phyloP scores from a whole-genome alignment of 2,797 vertebrate genomes.

The Neomorphus geoffroyi region DNA sequence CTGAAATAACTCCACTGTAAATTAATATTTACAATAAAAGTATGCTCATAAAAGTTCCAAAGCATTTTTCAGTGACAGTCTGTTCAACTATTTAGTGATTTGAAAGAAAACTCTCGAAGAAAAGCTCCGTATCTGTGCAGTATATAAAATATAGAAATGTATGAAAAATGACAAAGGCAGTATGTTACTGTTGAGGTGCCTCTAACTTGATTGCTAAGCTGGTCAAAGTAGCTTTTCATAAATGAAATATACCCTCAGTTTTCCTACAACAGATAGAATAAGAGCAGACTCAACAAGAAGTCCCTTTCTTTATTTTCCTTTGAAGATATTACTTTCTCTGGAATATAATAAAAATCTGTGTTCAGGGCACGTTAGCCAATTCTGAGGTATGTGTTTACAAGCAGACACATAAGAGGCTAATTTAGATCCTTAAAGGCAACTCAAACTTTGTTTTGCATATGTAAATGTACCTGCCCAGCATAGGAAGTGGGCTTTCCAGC shows the following conservation, averaged over 20 bases:
- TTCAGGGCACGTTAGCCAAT: not conserved
- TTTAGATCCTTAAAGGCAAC: constrained; percentile 7
- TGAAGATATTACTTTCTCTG: constrained; percentile 1
- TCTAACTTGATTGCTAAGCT: constrained; percentile 55
- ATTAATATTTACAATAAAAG: constrained; percentile 54
- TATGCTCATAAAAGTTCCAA: constrained; percentile 48
- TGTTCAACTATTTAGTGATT: constrained; percentile 47
- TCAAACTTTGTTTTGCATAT: constrained; percentile 15
- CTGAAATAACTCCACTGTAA: constrained; percentile 32
- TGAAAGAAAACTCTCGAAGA: constrained; percentile 42
- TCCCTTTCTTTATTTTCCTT: constrained; percentile 25
- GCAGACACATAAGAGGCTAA: not conserved
- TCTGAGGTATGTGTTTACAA: not conserved
- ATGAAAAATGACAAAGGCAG: constrained; percentile 54
- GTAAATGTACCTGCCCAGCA: not conserved
- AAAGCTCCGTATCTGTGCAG: not conserved
- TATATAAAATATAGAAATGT: constrained; percentile 56
- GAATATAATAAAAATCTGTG: not conserved
- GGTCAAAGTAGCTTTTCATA: constrained; percentile 59
- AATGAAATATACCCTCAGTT: constrained; percentile 46
- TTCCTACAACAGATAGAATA: constrained; percentile 22
- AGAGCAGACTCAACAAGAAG: constrained; percentile 46
- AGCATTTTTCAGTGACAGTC: constrained; percentile 36
- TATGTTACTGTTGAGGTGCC: constrained; percentile 39
- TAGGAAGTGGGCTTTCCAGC: not conserved